Evolutionary conservation across 2,113 vertebrate species (phyloP).

Genomic region (Lampris incognitus): DNA sequence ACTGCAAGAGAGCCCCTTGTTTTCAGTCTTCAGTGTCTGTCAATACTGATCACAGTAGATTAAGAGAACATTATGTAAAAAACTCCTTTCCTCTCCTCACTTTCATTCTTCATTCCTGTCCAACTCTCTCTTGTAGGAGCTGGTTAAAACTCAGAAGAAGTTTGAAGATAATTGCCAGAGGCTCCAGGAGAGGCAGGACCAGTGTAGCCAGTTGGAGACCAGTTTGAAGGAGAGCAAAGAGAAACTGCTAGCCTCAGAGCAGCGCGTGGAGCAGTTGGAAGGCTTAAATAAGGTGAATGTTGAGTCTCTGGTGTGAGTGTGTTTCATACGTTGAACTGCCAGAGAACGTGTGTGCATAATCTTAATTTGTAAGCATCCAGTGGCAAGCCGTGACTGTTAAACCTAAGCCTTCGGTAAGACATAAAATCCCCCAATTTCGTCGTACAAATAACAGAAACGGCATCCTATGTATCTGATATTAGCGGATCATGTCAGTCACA

Average conservation of each 20-base stretch:
- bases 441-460: no score
- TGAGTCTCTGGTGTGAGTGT: conserved; percentile 24
- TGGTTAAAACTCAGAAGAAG: conserved; percentile 88
- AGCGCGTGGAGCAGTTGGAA: conserved; percentile 88
- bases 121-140: conserved; percentile 81
- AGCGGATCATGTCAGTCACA: no score
- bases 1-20: neutral
- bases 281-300: conserved; percentile 87
- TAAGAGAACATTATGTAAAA: no score
- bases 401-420: no score
- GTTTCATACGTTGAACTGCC: neutral
- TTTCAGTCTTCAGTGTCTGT: neutral
- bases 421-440: no score
- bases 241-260: conserved; percentile 88
- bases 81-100: neutral
- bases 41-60: no score
- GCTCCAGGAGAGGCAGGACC: conserved; percentile 90
- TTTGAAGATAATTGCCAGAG: conserved; percentile 86
- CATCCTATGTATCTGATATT: no score
- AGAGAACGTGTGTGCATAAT: conserved; percentile 2
- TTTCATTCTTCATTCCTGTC: neutral
- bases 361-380: neutral
- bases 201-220: conserved; percentile 88
- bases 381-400: no score
- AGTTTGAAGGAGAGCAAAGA: conserved; percentile 92